Conservation (phyloP, 1,140 invertebrate genomes). For the Drosophila miranda region DNA sequence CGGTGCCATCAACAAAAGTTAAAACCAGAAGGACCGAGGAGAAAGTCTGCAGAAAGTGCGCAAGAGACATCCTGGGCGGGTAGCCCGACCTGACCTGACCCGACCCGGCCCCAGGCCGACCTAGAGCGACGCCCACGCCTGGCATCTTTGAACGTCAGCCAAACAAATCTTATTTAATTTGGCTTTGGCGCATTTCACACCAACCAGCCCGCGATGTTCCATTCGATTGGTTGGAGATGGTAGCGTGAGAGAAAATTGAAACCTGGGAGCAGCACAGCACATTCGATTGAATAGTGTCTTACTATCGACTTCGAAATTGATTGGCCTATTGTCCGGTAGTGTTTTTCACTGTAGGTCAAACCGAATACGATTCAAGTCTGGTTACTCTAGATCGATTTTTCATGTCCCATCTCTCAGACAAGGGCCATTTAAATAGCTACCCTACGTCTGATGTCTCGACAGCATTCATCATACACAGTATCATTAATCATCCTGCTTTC, state of each 20-base stretch:
- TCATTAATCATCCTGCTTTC: constrained; percentile 25
- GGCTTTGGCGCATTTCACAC: constrained; percentile 62
- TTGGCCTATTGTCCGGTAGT: too few species aligned
- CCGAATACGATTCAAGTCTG: too few species aligned
- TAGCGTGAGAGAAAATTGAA: background rate
- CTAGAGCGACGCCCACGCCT: constrained; percentile 16
- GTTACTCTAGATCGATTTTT: too few species aligned
- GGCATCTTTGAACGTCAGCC: constrained; percentile 68
- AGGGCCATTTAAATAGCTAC: too few species aligned
- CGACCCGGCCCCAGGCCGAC: background rate
- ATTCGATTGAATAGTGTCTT: too few species aligned
- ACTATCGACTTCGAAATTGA: too few species aligned
- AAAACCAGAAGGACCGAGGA: constrained; percentile 33
- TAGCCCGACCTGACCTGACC: constrained; percentile 54
- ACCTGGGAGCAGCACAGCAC: too few species aligned
- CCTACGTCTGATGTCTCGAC: background rate
- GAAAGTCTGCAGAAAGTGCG: too few species aligned
- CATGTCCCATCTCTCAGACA: too few species aligned
- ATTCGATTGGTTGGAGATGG: constrained; percentile 19
- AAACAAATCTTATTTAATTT: constrained; percentile 81
- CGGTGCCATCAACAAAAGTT: constrained; percentile 71
- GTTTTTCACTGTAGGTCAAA: too few species aligned
- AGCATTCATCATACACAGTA: constrained; percentile 24
- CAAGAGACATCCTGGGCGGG: constrained; percentile 20
- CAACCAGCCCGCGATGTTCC: constrained; percentile 14